A percentile compares a stretch with the other conserved stretches of the same genome.
Evolutionary conservation across 2,113 vertebrate genomes (phyloP).

Genomic region (Ctenodactylus gundi): DNA sequence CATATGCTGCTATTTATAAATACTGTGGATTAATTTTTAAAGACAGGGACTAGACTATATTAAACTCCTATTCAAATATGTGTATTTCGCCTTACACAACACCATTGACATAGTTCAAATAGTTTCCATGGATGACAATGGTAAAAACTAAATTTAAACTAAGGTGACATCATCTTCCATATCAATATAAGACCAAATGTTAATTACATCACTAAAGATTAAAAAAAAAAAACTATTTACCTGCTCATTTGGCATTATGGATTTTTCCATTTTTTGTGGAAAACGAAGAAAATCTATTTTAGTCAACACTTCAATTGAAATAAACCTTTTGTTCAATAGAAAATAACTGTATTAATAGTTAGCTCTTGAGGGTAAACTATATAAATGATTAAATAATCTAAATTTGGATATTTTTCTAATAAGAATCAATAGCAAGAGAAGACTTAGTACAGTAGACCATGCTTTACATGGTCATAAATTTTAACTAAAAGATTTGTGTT

Average conservation of each 20-base stretch:
- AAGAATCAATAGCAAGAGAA: background rate
- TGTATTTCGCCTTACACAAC: background rate
- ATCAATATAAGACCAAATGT: background rate
- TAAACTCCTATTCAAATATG: background rate
- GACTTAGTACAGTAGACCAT: background rate
- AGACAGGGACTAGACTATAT: background rate
- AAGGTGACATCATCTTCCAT: background rate
- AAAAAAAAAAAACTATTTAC: background rate
- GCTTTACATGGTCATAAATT: fast-evolving
- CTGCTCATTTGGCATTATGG: background rate
- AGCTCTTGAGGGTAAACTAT: background rate
- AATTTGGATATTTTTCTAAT: background rate
- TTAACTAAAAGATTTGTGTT: background rate
- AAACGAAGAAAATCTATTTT: background rate
- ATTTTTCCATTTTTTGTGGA: background rate
- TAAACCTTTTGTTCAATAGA: background rate
- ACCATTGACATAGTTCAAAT: background rate
- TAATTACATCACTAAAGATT: background rate
- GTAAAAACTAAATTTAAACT: background rate
- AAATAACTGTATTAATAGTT: background rate
- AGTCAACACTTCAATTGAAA: background rate
- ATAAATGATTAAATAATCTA: background rate
- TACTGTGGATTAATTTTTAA: background rate
- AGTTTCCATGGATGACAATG: background rate
- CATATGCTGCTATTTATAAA: background rate